A percentile compares a stretch with the other conserved stretches of the same genome.
Evolutionary conservation across 2,113 vertebrate species (phyloP).

Genomic region (Neomonachus schauinslandi): DNA sequence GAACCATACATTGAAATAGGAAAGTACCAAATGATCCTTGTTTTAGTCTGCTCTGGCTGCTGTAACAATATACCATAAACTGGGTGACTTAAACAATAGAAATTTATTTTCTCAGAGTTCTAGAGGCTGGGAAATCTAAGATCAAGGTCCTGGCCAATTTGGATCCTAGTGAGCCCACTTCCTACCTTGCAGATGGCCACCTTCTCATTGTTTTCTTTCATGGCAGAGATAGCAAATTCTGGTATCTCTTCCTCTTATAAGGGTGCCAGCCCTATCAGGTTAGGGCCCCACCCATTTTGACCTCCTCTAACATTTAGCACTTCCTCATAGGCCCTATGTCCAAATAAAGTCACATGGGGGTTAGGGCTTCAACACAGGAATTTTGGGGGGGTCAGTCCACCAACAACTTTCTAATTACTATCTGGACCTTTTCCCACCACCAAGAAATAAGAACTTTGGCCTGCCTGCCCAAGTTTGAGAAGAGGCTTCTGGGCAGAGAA

Average conservation of each 20-base stretch:
- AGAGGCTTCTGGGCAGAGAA: not conserved
- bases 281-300: not conserved
- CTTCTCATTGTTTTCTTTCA: not conserved
- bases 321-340: not conserved
- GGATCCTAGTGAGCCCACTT: not conserved
- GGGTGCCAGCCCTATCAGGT: not conserved
- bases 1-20: not conserved
- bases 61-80: not conserved
- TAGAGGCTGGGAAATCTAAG: too few species aligned
- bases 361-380: not conserved
- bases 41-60: not conserved
- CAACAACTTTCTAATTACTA: not conserved
- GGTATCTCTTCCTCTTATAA: not conserved
- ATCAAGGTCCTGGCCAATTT: not conserved
- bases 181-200: not conserved
- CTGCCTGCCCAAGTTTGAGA: not conserved
- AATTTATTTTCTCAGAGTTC: too few species aligned
- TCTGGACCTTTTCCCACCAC: not conserved
- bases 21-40: not conserved
- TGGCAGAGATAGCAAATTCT: not conserved
- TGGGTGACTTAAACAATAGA: too few species aligned
- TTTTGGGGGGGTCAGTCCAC: not conserved
- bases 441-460: not conserved
- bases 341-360: not conserved
- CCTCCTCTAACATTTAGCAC: not conserved